These are phyloP conservation scores for Nephila pilipes DNA, from an alignment of 1,140 invertebrate genomes.

Conservation along the genomic window DNA sequence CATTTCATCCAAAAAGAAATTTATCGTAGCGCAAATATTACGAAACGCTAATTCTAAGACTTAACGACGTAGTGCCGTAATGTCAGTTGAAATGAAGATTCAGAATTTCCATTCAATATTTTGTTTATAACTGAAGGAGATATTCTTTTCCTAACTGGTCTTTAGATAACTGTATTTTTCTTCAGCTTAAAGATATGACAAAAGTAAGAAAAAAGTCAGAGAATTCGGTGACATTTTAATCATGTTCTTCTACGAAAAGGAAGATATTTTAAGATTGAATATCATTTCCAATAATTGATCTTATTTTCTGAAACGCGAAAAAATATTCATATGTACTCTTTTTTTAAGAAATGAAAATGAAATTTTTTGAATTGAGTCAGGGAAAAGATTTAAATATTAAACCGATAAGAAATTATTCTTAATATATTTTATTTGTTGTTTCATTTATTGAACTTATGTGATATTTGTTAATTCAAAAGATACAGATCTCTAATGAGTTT, in stretches of 20 bases:
- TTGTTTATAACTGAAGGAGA: slow-evolving; percentile 24
- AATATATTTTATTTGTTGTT: background rate
- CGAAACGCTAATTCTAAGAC: slow-evolving; percentile 62
- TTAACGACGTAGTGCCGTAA: slow-evolving; percentile 54
- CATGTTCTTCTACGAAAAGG: background rate
- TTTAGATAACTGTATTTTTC: background rate
- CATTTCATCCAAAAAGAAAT: slow-evolving; percentile 12
- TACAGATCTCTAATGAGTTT: no score
- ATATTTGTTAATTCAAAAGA: background rate
- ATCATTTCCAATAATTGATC: slow-evolving; percentile 5
- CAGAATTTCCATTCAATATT: slow-evolving; percentile 15
- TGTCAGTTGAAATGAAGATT: slow-evolving; percentile 42
- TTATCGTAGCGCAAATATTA: slow-evolving; percentile 60
- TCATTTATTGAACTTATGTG: background rate
- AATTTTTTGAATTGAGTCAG: background rate
- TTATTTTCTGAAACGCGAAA: background rate
- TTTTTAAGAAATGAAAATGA: background rate
- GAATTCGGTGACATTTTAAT: background rate
- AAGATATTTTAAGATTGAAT: background rate
- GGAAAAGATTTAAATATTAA: background rate
- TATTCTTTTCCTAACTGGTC: background rate
- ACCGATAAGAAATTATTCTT: background rate
- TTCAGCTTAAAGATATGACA: background rate
- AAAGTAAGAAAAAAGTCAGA: background rate
- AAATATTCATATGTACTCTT: background rate